These are phyloP conservation scores for Trididemnum clinides DNA, from an alignment of 23 tunicate species.

Conservation along the genomic window DNA sequence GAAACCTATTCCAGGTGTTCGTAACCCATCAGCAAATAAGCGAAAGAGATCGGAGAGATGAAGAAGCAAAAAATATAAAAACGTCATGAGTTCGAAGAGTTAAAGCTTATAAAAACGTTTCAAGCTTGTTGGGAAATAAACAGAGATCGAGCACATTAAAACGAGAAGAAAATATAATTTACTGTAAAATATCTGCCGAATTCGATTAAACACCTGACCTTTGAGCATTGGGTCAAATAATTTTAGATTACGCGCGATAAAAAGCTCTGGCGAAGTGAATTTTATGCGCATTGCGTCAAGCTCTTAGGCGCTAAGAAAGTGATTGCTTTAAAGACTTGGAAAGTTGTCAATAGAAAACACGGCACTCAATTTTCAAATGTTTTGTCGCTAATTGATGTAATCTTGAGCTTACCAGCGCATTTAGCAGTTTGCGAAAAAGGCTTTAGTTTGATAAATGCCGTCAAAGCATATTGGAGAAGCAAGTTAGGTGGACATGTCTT, in stretches of 20 bases:
- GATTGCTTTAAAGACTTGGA: too few relatives aligned
- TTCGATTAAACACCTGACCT: neutral
- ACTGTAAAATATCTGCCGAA: neutral
- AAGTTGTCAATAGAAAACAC: neutral
- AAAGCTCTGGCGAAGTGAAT: too few relatives aligned
- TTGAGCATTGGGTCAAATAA: neutral
- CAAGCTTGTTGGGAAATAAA: neutral
- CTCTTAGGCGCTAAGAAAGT: neutral
- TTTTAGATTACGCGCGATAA: neutral
- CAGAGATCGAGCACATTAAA: neutral
- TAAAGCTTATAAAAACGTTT: neutral
- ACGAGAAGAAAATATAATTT: neutral
- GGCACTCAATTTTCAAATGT: neutral
- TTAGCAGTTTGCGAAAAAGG: neutral
- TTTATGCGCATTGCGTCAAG: neutral
- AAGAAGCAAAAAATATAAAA: neutral
- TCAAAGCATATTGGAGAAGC: too few relatives aligned
- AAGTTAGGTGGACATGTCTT: too few relatives aligned
- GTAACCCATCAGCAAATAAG: too few relatives aligned
- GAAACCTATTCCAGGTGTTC: neutral
- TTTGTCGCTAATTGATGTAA: neutral
- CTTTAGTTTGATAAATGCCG: neutral
- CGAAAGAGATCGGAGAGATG: neutral
- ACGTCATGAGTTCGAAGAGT: neutral
- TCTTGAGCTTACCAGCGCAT: neutral